Conservation (phyloP, 2,113 vertebrate genomes). For the Cyanocitta stelleri region DNA sequence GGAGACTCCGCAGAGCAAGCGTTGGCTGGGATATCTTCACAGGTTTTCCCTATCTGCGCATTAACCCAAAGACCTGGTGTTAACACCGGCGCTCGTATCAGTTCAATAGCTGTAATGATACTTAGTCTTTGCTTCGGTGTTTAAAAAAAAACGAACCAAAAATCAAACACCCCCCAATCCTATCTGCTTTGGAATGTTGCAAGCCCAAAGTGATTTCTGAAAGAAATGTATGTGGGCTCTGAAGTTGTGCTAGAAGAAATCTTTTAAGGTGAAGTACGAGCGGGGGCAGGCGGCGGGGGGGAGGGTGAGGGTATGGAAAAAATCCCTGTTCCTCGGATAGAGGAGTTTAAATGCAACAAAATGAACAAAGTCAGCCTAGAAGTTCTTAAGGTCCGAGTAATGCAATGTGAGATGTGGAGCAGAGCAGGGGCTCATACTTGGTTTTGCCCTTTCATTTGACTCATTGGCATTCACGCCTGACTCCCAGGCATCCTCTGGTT, state of each 20-base stretch:
- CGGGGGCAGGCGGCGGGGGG: no score
- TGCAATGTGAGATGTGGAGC: neutral
- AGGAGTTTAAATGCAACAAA: neutral
- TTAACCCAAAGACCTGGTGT: neutral
- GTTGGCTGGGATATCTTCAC: neutral
- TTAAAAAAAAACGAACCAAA: neutral
- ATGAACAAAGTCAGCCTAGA: neutral
- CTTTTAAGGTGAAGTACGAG: neutral
- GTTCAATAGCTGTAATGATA: neutral
- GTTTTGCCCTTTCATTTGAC: conserved; percentile 58
- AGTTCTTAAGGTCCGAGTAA: neutral
- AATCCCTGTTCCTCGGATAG: neutral
- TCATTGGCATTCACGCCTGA: conserved; percentile 62
- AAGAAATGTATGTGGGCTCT: neutral
- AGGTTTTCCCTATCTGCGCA: neutral
- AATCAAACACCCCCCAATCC: neutral
- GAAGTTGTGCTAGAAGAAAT: neutral
- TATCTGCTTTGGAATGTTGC: neutral
- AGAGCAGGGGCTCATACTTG: conserved; percentile 15
- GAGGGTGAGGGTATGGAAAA: neutral
- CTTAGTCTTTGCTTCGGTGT: neutral
- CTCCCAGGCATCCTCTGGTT: conserved; percentile 49
- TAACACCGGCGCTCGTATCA: neutral
- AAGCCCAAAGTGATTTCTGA: neutral
- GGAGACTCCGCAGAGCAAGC: neutral